Conservation (phyloP, 1,140 invertebrate species). For the Brachionus manjavacas region DNA sequence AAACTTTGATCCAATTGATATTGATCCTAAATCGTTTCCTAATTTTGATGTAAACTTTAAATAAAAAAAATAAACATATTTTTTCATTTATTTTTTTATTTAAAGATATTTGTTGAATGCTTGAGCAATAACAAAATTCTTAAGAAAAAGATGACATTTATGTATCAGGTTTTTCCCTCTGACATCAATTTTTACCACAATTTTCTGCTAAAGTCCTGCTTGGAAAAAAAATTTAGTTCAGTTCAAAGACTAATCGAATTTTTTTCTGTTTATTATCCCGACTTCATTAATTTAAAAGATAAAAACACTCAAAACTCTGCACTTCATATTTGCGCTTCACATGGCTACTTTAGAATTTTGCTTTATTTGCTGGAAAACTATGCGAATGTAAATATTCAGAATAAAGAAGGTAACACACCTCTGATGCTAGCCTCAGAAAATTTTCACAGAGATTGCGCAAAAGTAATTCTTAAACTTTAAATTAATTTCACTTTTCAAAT, state of each 20-base stretch:
- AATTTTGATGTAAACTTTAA: slow-evolving; percentile 54
- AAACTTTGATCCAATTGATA: slow-evolving; percentile 47
- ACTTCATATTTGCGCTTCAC: slow-evolving; percentile 51
- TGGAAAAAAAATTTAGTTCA: slow-evolving; percentile 51
- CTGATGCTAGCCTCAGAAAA: slow-evolving; percentile 51
- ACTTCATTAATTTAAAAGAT: slow-evolving; percentile 54
- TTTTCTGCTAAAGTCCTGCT: slow-evolving; percentile 48
- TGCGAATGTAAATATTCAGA: slow-evolving; percentile 52
- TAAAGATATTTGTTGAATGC: slow-evolving; percentile 51
- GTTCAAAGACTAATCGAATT: slow-evolving; percentile 53
- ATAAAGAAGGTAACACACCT: slow-evolving; percentile 50
- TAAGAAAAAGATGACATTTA: slow-evolving; percentile 49
- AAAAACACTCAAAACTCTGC: slow-evolving; percentile 51
- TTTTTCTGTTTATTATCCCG: slow-evolving; percentile 47
- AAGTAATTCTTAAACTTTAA: slow-evolving; percentile 47
- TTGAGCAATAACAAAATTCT: slow-evolving; percentile 52
- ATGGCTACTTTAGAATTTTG: slow-evolving; percentile 53
- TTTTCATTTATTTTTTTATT: neutral
- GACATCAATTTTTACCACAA: slow-evolving; percentile 50
- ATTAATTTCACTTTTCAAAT: neutral
- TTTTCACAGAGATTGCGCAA: slow-evolving; percentile 49
- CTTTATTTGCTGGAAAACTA: slow-evolving; percentile 50
- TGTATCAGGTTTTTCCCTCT: slow-evolving; percentile 56
- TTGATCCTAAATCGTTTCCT: slow-evolving; percentile 50
- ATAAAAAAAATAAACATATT: neutral